Percentiles rank a stretch among this genome's conserved stretches.
These are phyloP conservation scores for Sphaerodactylus townsendi DNA, from an alignment of 2,113 vertebrate species.

Conservation along the genomic window DNA sequence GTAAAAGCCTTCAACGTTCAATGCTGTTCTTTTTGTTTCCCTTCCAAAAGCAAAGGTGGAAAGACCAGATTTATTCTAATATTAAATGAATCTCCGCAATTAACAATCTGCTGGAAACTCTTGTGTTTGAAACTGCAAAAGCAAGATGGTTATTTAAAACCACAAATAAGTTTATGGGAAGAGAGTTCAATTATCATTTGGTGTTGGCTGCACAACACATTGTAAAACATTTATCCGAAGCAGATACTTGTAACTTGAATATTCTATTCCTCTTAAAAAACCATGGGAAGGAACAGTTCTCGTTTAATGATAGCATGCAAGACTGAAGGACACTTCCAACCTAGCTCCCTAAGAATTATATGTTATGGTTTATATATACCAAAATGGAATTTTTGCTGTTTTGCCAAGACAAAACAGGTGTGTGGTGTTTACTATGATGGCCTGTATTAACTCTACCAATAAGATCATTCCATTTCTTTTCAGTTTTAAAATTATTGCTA, in stretches of 20 bases:
- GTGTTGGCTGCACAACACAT: neutral
- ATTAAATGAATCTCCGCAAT: neutral
- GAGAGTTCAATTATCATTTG: neutral
- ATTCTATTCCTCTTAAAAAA: neutral
- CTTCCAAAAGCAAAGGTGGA: neutral
- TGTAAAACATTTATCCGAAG: neutral
- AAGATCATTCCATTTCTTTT: too few species aligned
- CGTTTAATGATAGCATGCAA: rapidly evolving
- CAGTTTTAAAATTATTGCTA: too few species aligned
- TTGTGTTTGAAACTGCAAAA: neutral
- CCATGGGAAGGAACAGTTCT: neutral
- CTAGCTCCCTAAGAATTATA: neutral
- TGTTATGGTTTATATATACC: neutral
- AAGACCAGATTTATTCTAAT: neutral
- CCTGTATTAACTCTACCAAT: too few species aligned
- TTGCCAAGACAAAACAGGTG: too few species aligned
- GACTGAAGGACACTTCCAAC: neutral
- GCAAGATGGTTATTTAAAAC: neutral
- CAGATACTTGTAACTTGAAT: rapidly evolving
- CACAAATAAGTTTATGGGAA: neutral
- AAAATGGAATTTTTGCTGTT: neutral
- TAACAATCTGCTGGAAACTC: rapidly evolving
- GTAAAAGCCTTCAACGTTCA: too few species aligned
- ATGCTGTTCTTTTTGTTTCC: neutral
- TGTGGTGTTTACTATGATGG: too few species aligned